These are phyloP conservation scores for Nyctibius grandis DNA, from an alignment of 2,797 vertebrate genomes.

Conservation along the genomic window DNA sequence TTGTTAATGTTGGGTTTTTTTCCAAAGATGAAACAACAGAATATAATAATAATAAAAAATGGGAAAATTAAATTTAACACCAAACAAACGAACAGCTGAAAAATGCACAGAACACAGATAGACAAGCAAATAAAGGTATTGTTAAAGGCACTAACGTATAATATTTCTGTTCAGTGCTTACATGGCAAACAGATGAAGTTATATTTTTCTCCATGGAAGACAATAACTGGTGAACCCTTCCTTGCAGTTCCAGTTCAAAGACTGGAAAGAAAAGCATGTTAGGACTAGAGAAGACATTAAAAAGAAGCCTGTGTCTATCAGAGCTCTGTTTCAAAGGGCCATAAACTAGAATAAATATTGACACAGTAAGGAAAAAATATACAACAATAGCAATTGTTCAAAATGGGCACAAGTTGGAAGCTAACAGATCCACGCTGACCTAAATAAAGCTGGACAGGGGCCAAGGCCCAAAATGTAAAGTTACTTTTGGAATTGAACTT, in stretches of 20 bases:
- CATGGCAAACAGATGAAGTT: not conserved
- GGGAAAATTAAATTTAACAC: not conserved
- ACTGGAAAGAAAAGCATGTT: not conserved
- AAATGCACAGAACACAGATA: not conserved
- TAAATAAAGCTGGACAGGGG: not conserved
- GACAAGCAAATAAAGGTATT: not conserved
- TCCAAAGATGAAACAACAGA: not conserved
- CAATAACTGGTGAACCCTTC: not conserved
- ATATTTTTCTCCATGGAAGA: not conserved
- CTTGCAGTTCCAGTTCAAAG: not conserved
- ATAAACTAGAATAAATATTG: constrained; percentile 41
- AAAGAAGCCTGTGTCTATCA: not conserved
- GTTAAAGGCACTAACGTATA: not conserved
- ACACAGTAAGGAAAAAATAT: constrained; percentile 23
- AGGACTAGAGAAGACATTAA: not conserved
- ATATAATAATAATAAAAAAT: not conserved
- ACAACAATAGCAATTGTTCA: constrained; percentile 39
- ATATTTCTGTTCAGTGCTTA: not conserved
- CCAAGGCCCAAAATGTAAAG: not conserved
- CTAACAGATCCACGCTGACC: not conserved
- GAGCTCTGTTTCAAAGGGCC: not conserved
- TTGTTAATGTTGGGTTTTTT: not conserved
- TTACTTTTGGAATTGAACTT: not conserved
- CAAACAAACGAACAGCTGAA: not conserved
- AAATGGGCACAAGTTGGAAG: not conserved